A percentile compares a stretch with the other conserved stretches of the same genome.
Evolutionary conservation across 2,113 vertebrate species (phyloP).

Genomic region (Rhinopomastus cyanomelas): DNA sequence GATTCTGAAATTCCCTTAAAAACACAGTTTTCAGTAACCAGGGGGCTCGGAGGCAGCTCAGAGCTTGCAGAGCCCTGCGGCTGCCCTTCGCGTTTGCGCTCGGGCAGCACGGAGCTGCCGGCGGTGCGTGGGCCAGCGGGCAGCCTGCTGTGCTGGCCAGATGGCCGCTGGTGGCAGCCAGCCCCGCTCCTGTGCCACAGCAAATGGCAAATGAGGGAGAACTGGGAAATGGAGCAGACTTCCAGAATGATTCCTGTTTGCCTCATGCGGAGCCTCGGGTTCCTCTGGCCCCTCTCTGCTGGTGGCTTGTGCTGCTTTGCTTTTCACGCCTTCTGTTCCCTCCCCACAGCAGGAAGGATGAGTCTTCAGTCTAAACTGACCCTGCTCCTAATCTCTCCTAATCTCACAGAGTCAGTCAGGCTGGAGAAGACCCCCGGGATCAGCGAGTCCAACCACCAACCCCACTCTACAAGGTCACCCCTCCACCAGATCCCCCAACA

Average conservation of each 20-base stretch:
- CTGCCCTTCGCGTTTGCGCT: background rate
- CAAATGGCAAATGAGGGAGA: background rate
- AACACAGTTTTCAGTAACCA: background rate
- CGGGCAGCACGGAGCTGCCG: background rate
- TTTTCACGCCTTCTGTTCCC: background rate
- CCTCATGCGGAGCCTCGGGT: background rate
- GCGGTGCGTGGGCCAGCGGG: background rate
- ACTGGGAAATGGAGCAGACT: background rate
- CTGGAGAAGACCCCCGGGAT: too few relatives aligned
- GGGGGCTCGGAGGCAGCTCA: background rate
- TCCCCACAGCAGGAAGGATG: background rate
- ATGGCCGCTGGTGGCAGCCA: background rate
- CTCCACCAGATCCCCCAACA: too few relatives aligned
- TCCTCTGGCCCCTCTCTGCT: background rate
- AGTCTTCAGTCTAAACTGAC: background rate
- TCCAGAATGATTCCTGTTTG: background rate
- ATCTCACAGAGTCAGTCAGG: too few relatives aligned
- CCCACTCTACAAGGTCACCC: too few relatives aligned
- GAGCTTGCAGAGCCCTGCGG: background rate
- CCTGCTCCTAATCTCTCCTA: background rate
- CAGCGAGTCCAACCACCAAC: too few relatives aligned
- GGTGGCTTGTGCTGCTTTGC: background rate
- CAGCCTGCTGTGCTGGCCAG: background rate
- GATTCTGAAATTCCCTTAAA: background rate
- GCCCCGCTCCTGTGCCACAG: background rate